Evolutionary conservation across 2,888 invertebrate genomes (phyloP).

Genomic region (Nysson spinosus): DNA sequence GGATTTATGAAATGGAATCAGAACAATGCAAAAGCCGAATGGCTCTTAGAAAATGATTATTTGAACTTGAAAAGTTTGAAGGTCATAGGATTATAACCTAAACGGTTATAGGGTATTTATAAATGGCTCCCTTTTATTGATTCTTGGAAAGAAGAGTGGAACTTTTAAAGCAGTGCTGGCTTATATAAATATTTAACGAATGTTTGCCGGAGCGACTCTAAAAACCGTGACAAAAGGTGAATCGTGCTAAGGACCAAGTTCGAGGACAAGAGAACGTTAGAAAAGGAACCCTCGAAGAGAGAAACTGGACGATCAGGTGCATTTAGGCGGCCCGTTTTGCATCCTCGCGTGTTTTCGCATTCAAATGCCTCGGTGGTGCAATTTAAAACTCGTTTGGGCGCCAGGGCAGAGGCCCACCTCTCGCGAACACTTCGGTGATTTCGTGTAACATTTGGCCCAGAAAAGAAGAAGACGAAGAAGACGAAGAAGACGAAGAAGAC

Average conservation of each 20-base stretch:
- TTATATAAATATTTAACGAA: too few species aligned
- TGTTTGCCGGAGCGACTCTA: too few species aligned
- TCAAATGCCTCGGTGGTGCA: slow-evolving; percentile 61
- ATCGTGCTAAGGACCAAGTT: too few species aligned
- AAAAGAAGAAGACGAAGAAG: slow-evolving; percentile 19
- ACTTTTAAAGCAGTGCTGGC: too few species aligned
- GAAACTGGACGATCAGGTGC: slow-evolving; percentile 41
- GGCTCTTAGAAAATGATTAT: too few species aligned
- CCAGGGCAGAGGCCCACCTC: slow-evolving; percentile 33
- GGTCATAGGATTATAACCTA: too few species aligned
- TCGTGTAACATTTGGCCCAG: slow-evolving; percentile 64
- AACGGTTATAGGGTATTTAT: too few species aligned
- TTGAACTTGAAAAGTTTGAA: too few species aligned
- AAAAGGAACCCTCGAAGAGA: background rate
- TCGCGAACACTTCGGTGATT: slow-evolving; percentile 50
- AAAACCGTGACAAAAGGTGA: background rate
- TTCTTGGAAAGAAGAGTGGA: too few species aligned
- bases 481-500: slow-evolving; percentile 4
- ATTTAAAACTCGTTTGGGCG: slow-evolving; percentile 73
- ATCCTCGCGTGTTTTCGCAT: slow-evolving; percentile 60
- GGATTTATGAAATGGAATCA: too few species aligned
- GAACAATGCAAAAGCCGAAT: too few species aligned
- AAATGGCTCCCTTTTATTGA: too few species aligned
- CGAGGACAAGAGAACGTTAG: background rate
- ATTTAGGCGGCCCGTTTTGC: slow-evolving; percentile 48